Base-by-base conservation (phyloP, 2,888 invertebrate genomes). In the Pteria penguin region DNA sequence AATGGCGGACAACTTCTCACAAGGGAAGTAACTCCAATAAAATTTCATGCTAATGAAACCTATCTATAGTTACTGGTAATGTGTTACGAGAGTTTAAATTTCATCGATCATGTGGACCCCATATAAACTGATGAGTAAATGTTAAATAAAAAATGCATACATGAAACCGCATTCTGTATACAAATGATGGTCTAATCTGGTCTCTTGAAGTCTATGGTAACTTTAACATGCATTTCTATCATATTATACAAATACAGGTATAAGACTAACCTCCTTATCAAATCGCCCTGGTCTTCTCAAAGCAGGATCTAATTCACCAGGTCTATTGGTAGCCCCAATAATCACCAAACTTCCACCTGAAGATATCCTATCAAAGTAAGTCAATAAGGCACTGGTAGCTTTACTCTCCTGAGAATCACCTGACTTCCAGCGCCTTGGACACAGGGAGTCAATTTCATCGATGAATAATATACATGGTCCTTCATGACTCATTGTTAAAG, bases 261-360 rank as follows among this genome's bases (percentile, higher is more conserved):
- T 4, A 18, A 31, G 26, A 76, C 68, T 57, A 71, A 94, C 94
- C 90, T 94, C 94, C 78, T 93, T 92, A 78, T 94, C 93, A 82
- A 95, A 93, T 55, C 94, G 92, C 0, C 94, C 94, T 8, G 94
- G 93, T 62, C 94, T 91, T 69, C 94, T 91, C 0, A 94, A 83
- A 14, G 93, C 90, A 11, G 92, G 88, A 84, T 94, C 93, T 14
- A 95, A 80, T 18, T 89, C 86, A 73, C 93, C 92, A 0, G 94
- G 92, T 58, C 92, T 88, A 70, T 93, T 93, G 3, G 94, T 94
- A 4, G 94, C 94, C 27, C 93, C 94, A 69, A 95, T 91, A 2
- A 94, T 93, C 26, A 94, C 84, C 11, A 94, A 86, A 32, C 84
- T 92, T 89, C 27, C 84, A 18, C 86, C 81, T 24, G 88, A 83